Evolutionary conservation across 2,888 invertebrate species (phyloP), one percentile per base, ranked within the genome.

Genomic region (Tineola bisselliella): DNA sequence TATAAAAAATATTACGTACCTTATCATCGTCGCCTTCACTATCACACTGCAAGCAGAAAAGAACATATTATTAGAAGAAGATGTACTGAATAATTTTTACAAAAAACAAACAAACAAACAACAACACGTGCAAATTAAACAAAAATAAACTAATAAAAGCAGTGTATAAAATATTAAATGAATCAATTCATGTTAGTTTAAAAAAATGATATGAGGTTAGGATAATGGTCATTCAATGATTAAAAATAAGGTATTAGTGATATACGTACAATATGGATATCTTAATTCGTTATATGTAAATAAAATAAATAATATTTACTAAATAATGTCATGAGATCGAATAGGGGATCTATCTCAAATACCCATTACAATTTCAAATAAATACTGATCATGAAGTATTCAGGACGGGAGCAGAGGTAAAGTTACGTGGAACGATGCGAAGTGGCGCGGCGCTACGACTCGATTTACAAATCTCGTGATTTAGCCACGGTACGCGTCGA

Each of bases 11-110:
- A 70, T 65, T 72, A 84, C 92, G 90, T 89, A 93, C 94, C 94
- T 94, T 94, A 89, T 94, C 94, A 88, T 94, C 94, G 88, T 94
- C 94, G 88, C 93, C 94, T 90, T 94, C 94, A 90, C 94, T 95
- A 94, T 94, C 94, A 94, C 94, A 95, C 94, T 95, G 91, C 69
- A 91, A 81, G 87, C 81, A 81, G 60, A 83, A 87, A 86, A 82
- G 81, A 76, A 71, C 72, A 38, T 6, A 48, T 31, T 56, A 44
- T 63, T 61, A 63, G 60, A 4, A n/a, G n/a, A 13, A 19, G 12
- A 19, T 17, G 15, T 15, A 48, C 2, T 48, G 10, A 48, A 48
- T n/a, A 48, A 5, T 48, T 5, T n/a, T n/a, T n/a, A n/a, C n/a
- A n/a, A n/a, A n/a, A n/a, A n/a, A n/a, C n/a, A n/a, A n/a, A n/a